phyloP scores from a whole-genome alignment of 1,140 invertebrate genomes.

The Notospermus geniculatus region DNA sequence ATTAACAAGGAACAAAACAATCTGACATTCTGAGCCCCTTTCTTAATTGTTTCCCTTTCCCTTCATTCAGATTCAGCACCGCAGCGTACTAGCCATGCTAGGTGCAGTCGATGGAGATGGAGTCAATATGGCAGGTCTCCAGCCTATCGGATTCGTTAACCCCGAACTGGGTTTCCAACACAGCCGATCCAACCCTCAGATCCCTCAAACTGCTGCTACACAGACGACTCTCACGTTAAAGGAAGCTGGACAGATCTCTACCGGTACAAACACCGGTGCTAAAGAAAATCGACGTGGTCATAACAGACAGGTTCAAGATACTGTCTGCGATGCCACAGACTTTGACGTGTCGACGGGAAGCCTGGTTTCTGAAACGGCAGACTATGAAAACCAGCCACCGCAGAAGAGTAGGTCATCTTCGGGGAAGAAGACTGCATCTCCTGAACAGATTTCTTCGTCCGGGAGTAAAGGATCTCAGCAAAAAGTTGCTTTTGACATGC shows the following conservation, averaged over 20 bases:
- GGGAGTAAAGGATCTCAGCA: background rate
- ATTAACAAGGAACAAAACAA: no score
- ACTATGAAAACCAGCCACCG: background rate
- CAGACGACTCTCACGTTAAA: slow-evolving; percentile 2
- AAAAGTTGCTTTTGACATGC: slow-evolving; percentile 6
- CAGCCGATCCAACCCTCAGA: background rate
- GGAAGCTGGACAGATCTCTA: background rate
- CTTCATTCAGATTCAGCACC: slow-evolving; percentile 41
- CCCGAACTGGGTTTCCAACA: background rate
- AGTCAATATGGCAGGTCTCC: background rate
- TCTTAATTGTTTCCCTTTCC: background rate
- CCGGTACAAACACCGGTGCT: background rate
- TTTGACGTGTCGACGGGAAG: slow-evolving; percentile 8
- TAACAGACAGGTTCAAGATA: background rate
- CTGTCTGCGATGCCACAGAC: background rate
- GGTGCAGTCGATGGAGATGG: slow-evolving; percentile 37
- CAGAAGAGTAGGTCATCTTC: background rate
- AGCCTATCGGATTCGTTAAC: slow-evolving; percentile 5
- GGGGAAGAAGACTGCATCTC: background rate
- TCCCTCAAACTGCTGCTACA: slow-evolving; percentile 2
- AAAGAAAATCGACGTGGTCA: background rate
- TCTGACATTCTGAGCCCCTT: no score
- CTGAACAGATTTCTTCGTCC: background rate
- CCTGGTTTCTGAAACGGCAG: background rate
- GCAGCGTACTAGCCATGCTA: slow-evolving; percentile 47